Conservation (phyloP, 2,888 invertebrate genomes). For the Eilema sororculum region DNA sequence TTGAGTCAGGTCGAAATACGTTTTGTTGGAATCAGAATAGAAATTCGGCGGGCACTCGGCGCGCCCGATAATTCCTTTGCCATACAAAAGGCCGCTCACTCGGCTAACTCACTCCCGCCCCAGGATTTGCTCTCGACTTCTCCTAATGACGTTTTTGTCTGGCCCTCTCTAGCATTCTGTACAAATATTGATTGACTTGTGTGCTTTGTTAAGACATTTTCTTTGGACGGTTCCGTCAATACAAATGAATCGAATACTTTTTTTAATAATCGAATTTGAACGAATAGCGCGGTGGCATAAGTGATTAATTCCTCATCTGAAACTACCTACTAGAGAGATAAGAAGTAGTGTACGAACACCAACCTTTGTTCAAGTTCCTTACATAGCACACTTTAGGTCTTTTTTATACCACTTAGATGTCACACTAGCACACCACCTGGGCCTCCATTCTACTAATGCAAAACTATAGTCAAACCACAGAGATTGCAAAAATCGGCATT, state of each 20-base stretch:
- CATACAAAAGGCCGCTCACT: constrained; percentile 56
- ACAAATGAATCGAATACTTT: background rate
- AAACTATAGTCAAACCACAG: too few species aligned
- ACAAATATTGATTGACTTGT: constrained; percentile 64
- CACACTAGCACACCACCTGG: too few species aligned
- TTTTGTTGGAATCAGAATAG: constrained; percentile 54
- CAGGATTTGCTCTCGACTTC: constrained; percentile 61
- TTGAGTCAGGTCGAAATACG: constrained; percentile 47
- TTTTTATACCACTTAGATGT: too few species aligned
- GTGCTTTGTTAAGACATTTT: constrained; percentile 45
- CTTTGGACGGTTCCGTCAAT: constrained; percentile 2
- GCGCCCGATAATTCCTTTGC: constrained; percentile 63
- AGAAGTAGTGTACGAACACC: too few species aligned
- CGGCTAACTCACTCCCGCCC: constrained; percentile 35
- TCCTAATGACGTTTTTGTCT: constrained; percentile 72
- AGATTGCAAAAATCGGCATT: too few species aligned
- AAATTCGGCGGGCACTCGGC: constrained; percentile 54
- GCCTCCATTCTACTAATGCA: too few species aligned
- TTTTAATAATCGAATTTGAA: background rate
- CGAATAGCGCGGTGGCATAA: background rate
- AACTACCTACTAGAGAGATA: background rate
- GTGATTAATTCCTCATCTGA: background rate
- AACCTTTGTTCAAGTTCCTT: too few species aligned
- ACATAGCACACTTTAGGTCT: too few species aligned
- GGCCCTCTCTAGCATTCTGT: constrained; percentile 54